Percentiles rank a stretch among this genome's conserved stretches.
Conservation (phyloP, 2,888 invertebrate genomes). For the Syrista parreyssii region DNA sequence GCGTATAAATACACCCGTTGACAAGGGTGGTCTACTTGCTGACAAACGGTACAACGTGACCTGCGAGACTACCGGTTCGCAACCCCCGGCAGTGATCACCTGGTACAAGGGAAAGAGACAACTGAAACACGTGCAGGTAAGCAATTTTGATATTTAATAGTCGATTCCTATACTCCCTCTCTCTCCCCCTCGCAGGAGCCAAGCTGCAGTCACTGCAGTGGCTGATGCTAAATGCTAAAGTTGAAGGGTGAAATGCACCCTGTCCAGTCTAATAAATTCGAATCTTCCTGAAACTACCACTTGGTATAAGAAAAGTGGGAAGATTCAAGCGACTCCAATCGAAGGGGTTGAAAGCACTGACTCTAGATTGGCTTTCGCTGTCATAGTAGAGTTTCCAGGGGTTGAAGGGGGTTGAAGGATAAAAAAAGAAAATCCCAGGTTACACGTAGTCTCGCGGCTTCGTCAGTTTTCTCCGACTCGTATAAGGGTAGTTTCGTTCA, state of each 20-base stretch:
- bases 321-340: not conserved
- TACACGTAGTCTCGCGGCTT: not conserved
- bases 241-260: not conserved
- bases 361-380: not conserved
- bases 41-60: slow-evolving; percentile 85
- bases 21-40: slow-evolving; percentile 75
- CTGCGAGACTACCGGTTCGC: slow-evolving; percentile 86
- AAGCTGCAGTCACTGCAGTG: too few relatives aligned
- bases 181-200: too few relatives aligned
- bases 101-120: slow-evolving; percentile 91
- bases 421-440: not conserved
- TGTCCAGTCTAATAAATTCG: not conserved
- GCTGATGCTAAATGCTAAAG: not conserved
- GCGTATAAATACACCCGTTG: slow-evolving; percentile 74
- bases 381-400: not conserved
- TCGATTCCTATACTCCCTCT: not conserved
- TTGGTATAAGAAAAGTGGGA: not conserved
- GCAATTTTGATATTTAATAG: slow-evolving; percentile 28
- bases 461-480: not conserved
- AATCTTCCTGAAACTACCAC: not conserved
- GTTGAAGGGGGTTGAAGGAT: not conserved
- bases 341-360: not conserved
- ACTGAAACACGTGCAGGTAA: slow-evolving; percentile 83
- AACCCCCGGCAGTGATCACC: slow-evolving; percentile 86
- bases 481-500: not conserved